phyloP scores from a whole-genome alignment of 2,113 vertebrate species.

The Cairina moschata region DNA sequence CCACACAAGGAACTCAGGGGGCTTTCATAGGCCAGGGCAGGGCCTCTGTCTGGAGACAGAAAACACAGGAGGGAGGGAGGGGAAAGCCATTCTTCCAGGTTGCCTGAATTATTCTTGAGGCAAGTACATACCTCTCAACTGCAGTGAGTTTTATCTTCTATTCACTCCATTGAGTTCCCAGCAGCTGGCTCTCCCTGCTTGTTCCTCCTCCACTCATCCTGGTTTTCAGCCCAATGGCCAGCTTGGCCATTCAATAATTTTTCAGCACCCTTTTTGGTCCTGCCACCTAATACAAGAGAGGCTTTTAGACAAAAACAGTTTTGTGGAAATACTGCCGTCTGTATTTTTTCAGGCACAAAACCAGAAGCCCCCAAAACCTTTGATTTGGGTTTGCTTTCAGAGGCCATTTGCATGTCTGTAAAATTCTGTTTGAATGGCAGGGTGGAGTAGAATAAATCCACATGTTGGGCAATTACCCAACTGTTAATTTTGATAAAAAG shows the following conservation, averaged over 20 bases:
- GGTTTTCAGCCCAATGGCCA: background rate
- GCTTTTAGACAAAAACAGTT: background rate
- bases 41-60: background rate
- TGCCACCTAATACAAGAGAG: background rate
- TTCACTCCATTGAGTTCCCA: background rate
- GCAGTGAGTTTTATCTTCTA: background rate
- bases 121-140: background rate
- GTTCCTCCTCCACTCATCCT: background rate
- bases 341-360: background rate
- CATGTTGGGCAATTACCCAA: background rate
- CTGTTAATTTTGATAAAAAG: background rate
- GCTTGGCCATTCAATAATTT: background rate
- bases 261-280: background rate
- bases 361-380: background rate
- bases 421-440: background rate
- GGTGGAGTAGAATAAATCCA: background rate
- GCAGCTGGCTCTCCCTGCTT: background rate
- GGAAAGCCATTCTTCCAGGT: background rate
- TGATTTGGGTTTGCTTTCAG: background rate
- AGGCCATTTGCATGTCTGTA: background rate
- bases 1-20: background rate
- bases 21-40: rapidly evolving
- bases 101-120: background rate
- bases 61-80: background rate
- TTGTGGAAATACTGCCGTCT: background rate